phyloP scores from a whole-genome alignment of 92 coral and sea anemone genomes.

The Plumapathes pennacea region DNA sequence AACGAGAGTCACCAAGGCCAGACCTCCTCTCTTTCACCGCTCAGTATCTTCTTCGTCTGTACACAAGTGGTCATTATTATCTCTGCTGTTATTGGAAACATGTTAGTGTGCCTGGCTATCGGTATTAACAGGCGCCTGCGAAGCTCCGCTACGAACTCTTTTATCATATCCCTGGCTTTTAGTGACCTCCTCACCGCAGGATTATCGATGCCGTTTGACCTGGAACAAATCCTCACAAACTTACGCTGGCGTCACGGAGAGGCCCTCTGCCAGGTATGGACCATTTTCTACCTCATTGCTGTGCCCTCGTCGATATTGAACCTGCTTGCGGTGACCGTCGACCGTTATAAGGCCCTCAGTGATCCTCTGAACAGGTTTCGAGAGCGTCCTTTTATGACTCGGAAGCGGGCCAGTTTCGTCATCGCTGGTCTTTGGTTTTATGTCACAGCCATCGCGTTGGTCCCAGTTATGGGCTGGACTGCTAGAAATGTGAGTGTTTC shows the following conservation, averaged over 20 bases:
- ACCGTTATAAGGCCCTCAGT: slow-evolving; percentile 86
- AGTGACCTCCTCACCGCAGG: slow-evolving; percentile 83
- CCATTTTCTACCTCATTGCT: slow-evolving; percentile 78
- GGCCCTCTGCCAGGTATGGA: slow-evolving; percentile 73
- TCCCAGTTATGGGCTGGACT: slow-evolving; percentile 92
- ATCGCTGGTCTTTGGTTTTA: slow-evolving; percentile 79
- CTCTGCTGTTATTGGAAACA: slow-evolving; percentile 75
- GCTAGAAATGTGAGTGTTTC: slow-evolving; percentile 25
- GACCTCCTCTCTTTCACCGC: neutral
- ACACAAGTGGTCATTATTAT: slow-evolving; percentile 50
- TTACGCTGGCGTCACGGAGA: slow-evolving; percentile 71
- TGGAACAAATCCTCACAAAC: slow-evolving; percentile 56
- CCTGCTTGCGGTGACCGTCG: slow-evolving; percentile 83
- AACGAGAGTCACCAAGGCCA: too few species aligned
- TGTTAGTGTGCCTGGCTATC: slow-evolving; percentile 78
- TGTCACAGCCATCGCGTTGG: slow-evolving; percentile 69
- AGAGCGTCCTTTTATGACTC: slow-evolving; percentile 69
- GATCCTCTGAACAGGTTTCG: slow-evolving; percentile 83
- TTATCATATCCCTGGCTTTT: slow-evolving; percentile 78
- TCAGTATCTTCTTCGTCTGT: slow-evolving; percentile 9
- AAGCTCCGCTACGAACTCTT: slow-evolving; percentile 76
- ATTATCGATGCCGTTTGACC: slow-evolving; percentile 87
- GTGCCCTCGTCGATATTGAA: slow-evolving; percentile 93
- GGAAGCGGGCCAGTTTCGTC: slow-evolving; percentile 64
- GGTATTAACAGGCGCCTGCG: slow-evolving; percentile 60